These are phyloP conservation scores for Pterophyllum scalare DNA, from an alignment of 2,113 vertebrate genomes.

Conservation along the genomic window DNA sequence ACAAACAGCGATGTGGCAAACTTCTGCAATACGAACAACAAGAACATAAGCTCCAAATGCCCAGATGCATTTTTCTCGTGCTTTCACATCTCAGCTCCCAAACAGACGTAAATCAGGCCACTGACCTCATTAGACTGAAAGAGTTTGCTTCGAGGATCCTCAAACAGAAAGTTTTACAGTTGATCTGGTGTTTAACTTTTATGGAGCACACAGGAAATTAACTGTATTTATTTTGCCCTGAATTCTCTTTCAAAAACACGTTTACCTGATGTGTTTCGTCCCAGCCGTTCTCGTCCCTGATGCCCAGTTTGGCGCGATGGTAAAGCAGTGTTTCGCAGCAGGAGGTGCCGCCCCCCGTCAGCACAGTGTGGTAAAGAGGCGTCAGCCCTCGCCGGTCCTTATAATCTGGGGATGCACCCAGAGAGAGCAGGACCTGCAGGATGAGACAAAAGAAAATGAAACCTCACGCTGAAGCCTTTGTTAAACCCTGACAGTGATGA, in stretches of 20 bases:
- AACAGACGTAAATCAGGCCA: conserved; percentile 27
- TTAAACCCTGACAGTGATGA: neutral
- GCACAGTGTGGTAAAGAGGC: conserved; percentile 92
- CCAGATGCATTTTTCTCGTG: neutral
- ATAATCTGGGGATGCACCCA: conserved; percentile 92
- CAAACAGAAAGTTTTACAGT: neutral
- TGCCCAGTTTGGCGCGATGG: conserved; percentile 87
- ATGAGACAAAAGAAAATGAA: neutral
- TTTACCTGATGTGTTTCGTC: conserved; percentile 93
- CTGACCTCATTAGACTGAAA: conserved; percentile 11
- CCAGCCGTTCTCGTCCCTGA: conserved; percentile 93
- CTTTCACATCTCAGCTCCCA: neutral
- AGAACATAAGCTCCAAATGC: neutral
- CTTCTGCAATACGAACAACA: neutral
- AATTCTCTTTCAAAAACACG: neutral
- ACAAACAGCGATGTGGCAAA: neutral
- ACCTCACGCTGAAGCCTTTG: neutral
- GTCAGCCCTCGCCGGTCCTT: conserved; percentile 93
- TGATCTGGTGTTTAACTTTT: neutral
- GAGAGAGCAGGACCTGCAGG: conserved; percentile 86
- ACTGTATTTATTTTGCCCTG: rapidly evolving
- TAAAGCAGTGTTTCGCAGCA: conserved; percentile 92
- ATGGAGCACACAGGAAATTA: neutral
- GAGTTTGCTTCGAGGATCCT: neutral
- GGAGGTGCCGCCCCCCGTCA: conserved; percentile 92